Evolutionary conservation across 92 coral and sea anemone genomes (phyloP).

Genomic region (Parazoanthus darwini): DNA sequence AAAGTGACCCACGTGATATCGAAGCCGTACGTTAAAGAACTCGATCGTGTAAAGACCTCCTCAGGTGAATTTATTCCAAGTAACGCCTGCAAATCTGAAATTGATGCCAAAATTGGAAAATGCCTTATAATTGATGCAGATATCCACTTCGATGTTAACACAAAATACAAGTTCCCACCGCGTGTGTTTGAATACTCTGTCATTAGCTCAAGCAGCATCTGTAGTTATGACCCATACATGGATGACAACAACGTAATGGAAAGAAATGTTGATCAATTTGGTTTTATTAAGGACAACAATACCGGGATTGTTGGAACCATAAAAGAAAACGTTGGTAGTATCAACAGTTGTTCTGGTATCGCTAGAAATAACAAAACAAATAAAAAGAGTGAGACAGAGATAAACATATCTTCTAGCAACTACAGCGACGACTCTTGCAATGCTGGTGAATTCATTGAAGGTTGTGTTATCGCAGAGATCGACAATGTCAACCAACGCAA

Average conservation of each 20-base stretch:
- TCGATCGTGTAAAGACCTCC: neutral
- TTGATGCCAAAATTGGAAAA: neutral
- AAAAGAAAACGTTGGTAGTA: no score
- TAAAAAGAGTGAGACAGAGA: neutral
- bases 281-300: no score
- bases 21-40: neutral
- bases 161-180: neutral
- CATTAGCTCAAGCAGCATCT: neutral
- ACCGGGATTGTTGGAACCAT: neutral
- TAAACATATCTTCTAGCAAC: neutral
- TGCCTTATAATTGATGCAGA: neutral
- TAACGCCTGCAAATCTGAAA: neutral
- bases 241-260: neutral
- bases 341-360: no score
- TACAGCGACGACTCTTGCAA: neutral
- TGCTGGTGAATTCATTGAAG: neutral
- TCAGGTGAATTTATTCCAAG: neutral
- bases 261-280: neutral
- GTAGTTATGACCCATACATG: neutral
- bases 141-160: neutral
- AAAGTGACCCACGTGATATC: neutral
- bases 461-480: neutral
- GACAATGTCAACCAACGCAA: neutral
- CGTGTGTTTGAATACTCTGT: neutral
- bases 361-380: neutral